Base-by-base conservation (phyloP, 2,113 vertebrate species). In the Catharus fuscescens region DNA sequence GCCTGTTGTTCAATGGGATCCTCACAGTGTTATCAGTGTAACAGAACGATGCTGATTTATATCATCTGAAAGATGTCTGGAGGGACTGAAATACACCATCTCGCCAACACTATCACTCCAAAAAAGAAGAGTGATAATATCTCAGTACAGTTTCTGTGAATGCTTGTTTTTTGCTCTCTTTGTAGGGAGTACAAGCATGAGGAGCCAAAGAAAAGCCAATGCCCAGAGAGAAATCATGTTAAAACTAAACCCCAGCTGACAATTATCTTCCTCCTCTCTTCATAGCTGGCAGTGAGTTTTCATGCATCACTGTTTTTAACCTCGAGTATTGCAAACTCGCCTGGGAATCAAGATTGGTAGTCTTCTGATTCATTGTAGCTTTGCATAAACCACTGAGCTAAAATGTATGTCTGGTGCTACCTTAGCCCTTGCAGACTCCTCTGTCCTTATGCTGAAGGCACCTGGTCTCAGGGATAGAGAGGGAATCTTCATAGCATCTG, bases 21-120 rank as follows among this genome's bases (percentile, higher is more conserved):
- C 38, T 77, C 76, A 25, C 0, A 0, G 26, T 6, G 25, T 84
- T 96, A 94, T 80, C 91, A 73, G 50, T 45, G 60, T 86, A 92
- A 94, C 85, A 88, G 89, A 92, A 70, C 69, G 74, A 85, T 94
- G 84, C 38, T 90, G 96, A 86, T 94, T 94, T 95, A 17, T 90
- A 61, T 94, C 31, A 71, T 56, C 79, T 86, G 73, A 96, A 86
- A 86, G 38, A 70, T 59, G 71, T 95, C 94, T 91, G 53, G 72
- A 94, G 81, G 81, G 90, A 94, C 34, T 52, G 81, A 94, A 93
- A 78, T 19, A 81, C 87, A 69, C 70, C 72, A 69, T 70, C 85
- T 94, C 1, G 0, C 80, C 88, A 91, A 67, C 76, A 90, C 60
- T 48, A n/a, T 83, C 19, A 53, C 57, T 94, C 32, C 34, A 70